A percentile compares a stretch with the other conserved stretches of the same genome.
These are phyloP conservation scores for Ahaetulla prasina DNA, from an alignment of 2,113 vertebrate species.

Conservation along the genomic window DNA sequence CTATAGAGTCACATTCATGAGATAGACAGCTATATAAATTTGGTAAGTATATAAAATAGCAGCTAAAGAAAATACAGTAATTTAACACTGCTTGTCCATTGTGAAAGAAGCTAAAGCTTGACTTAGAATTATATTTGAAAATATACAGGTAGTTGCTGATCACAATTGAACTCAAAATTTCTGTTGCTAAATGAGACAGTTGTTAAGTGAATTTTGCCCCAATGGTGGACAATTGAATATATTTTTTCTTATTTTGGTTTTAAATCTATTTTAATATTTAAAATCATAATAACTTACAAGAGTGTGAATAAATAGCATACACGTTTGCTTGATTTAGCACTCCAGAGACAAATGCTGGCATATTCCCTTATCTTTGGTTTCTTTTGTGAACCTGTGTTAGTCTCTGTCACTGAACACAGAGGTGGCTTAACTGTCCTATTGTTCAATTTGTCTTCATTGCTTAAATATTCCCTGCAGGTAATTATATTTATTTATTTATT, in stretches of 20 bases:
- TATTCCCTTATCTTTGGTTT: conserved; percentile 24
- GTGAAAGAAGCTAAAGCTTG: neutral
- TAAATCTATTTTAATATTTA: conserved; percentile 63
- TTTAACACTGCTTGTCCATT: neutral
- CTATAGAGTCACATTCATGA: neutral
- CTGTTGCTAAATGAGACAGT: neutral
- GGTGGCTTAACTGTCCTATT: conserved; percentile 25
- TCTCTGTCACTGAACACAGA: conserved; percentile 21
- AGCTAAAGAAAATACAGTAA: neutral
- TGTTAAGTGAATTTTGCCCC: neutral
- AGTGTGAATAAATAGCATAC: conserved; percentile 38
- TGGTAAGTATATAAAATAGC: neutral
- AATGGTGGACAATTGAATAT: conserved; percentile 45
- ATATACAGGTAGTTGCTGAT: neutral
- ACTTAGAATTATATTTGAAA: neutral
- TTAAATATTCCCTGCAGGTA: conserved; percentile 27
- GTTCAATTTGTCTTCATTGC: neutral
- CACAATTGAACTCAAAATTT: neutral
- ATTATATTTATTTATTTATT: too few species aligned
- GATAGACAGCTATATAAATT: neutral
- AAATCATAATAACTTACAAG: conserved; percentile 35
- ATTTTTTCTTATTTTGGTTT: conserved; percentile 63
- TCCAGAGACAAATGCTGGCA: conserved; percentile 29
- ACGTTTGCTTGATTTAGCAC: neutral
- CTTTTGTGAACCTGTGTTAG: conserved; percentile 25